Percentiles rank a stretch among this genome's conserved stretches.
These are phyloP conservation scores for Zingel zingel DNA, from an alignment of 2,113 vertebrate species.

Conservation along the genomic window DNA sequence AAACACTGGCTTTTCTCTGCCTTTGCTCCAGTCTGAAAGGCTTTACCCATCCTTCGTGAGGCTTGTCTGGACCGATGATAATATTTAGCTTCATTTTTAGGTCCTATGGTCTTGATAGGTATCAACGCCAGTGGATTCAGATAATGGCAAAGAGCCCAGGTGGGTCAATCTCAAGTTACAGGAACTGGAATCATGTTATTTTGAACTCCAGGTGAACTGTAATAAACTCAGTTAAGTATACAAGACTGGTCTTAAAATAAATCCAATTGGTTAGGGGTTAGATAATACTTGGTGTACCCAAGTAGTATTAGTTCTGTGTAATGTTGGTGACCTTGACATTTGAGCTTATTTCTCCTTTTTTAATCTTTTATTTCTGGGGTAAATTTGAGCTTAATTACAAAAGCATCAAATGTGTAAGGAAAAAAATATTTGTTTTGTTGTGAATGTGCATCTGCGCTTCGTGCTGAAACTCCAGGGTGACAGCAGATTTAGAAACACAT, in stretches of 20 bases:
- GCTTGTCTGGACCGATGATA: not conserved
- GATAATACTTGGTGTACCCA: not conserved
- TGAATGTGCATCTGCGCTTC: conserved; percentile 28
- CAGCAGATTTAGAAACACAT: conserved; percentile 58
- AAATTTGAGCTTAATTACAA: not conserved
- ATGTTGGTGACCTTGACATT: not conserved
- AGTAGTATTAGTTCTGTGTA: too few relatives aligned
- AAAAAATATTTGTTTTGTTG: not conserved
- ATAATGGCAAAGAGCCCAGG: not conserved
- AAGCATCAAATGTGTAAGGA: not conserved
- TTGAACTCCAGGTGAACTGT: conserved; percentile 31
- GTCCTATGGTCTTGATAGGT: not conserved
- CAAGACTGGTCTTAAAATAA: conserved; percentile 6
- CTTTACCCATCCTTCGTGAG: not conserved
- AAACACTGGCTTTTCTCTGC: not conserved
- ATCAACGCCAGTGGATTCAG: not conserved
- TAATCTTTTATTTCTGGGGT: not conserved
- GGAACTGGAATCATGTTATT: conserved; percentile 11
- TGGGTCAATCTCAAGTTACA: conserved; percentile 14
- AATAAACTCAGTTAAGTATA: conserved; percentile 3
- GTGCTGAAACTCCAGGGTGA: conserved; percentile 36
- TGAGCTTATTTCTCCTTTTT: not conserved
- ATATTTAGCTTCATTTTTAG: not conserved
- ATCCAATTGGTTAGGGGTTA: not conserved
- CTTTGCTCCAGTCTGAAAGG: not conserved